phyloP scores from a whole-genome alignment of 2,797 vertebrate genomes.

The Lepilemur ruficaudatus region DNA sequence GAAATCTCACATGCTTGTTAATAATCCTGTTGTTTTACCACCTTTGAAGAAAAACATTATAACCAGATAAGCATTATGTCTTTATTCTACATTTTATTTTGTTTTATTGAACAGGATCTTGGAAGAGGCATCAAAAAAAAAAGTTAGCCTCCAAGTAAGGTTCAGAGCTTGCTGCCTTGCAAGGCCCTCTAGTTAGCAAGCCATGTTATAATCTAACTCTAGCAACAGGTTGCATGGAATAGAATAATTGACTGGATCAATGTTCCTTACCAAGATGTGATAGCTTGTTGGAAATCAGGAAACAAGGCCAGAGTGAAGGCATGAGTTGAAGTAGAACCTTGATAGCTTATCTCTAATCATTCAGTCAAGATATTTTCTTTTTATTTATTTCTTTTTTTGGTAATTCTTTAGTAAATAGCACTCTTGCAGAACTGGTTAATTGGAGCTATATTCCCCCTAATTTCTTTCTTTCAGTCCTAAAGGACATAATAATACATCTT shows the following conservation, averaged over 20 bases:
- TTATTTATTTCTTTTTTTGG: neutral
- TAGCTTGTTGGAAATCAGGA: neutral
- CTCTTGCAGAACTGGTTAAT: neutral
- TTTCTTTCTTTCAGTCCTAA: neutral
- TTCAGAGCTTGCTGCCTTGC: neutral
- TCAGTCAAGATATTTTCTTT: slow-evolving; percentile 20
- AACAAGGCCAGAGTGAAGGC: neutral
- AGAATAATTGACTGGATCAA: neutral
- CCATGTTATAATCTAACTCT: neutral
- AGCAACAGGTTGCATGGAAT: neutral
- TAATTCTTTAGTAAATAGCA: neutral
- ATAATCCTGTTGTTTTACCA: neutral
- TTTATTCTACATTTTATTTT: neutral
- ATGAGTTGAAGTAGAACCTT: neutral
- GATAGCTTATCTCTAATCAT: neutral
- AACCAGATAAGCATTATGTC: neutral
- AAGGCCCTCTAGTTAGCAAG: neutral
- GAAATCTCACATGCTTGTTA: neutral
- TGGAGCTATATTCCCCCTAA: neutral
- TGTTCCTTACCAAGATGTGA: neutral
- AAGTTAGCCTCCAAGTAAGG: neutral
- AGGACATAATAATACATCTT: neutral
- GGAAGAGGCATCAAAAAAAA: neutral
- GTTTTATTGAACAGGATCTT: neutral
- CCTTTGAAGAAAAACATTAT: slow-evolving; percentile 37